A percentile compares a stretch with the other conserved stretches of the same genome.
Conservation (phyloP, 2,797 vertebrate species). For the Hippoglossus hippoglossus region DNA sequence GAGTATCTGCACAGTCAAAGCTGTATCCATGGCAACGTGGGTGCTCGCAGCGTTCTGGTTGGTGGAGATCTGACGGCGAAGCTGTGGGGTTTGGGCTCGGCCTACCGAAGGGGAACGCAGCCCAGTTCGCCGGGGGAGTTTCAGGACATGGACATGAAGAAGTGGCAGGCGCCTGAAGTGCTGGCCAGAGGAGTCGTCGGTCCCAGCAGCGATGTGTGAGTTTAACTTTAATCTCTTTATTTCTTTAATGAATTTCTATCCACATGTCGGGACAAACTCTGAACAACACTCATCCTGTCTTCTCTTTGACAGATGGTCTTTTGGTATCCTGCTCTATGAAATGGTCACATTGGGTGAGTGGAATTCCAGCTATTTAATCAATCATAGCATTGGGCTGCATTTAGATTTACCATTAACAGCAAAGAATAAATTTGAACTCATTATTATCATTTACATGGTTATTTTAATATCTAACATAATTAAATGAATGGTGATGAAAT, state of each 20-base stretch:
- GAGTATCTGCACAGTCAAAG: conserved; percentile 87
- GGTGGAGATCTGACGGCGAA: conserved; percentile 87
- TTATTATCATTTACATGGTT: too few relatives aligned
- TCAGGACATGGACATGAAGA: conserved; percentile 74
- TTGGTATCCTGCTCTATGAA: conserved; percentile 95
- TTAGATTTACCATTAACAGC: background rate
- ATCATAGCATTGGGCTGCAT: too few relatives aligned
- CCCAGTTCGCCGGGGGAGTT: conserved; percentile 3
- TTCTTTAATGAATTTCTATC: background rate
- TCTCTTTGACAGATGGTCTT: conserved; percentile 90
- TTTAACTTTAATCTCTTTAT: background rate
- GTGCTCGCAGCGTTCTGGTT: conserved; percentile 90
- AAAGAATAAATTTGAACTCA: background rate
- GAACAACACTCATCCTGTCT: background rate
- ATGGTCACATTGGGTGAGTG: conserved; percentile 92
- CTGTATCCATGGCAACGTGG: conserved; percentile 90
- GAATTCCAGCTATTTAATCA: background rate
- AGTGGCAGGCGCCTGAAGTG: conserved; percentile 94
- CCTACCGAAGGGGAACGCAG: conserved; percentile 72
- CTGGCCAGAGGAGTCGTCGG: conserved; percentile 77
- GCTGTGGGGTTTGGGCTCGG: conserved; percentile 87
- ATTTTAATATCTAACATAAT: too few relatives aligned
- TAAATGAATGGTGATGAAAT: too few relatives aligned
- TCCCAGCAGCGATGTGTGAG: conserved; percentile 89
- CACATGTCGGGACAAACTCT: background rate